Conservation (phyloP, 2,888 invertebrate genomes). For the Orthosia gothica region DNA sequence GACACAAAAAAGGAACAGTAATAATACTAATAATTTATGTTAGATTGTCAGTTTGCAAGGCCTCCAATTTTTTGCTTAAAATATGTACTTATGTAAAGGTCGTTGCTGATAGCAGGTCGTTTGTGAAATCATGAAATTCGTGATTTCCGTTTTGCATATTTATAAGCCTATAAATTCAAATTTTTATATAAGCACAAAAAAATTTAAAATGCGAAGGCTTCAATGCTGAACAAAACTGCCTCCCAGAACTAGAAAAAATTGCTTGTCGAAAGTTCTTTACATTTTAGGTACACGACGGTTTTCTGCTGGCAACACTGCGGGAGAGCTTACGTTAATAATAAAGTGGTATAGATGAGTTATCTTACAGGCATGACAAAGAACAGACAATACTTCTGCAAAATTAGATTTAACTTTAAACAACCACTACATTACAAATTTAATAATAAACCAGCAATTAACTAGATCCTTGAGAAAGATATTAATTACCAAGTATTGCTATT, state of each 20-base stretch:
- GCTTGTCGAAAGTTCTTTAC: neutral
- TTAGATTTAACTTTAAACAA: neutral
- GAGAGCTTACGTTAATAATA: neutral
- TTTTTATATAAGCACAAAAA: neutral
- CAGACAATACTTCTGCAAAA: neutral
- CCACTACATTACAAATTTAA: slow-evolving; percentile 28
- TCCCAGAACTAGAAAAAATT: neutral
- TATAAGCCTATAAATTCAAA: neutral
- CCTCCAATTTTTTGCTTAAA: slow-evolving; percentile 39
- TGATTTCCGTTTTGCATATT: slow-evolving; percentile 5
- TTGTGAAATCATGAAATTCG: slow-evolving; percentile 17
- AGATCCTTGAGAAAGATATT: slow-evolving; percentile 36
- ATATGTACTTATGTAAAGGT: slow-evolving; percentile 42
- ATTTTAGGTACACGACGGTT: neutral
- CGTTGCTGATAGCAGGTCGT: slow-evolving; percentile 14
- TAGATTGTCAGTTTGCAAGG: slow-evolving; percentile 5
- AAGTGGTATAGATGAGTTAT: neutral
- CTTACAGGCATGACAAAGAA: too few species aligned
- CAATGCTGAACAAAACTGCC: too few species aligned
- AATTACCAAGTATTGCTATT: slow-evolving; percentile 18
- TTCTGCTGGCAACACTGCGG: neutral
- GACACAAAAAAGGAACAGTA: slow-evolving; percentile 19
- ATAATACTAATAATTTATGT: slow-evolving; percentile 16
- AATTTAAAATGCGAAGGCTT: neutral
- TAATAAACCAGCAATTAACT: slow-evolving; percentile 3